Evolutionary conservation across 1,140 invertebrate genomes (phyloP).

Genomic region (Hypothenemus hampei): DNA sequence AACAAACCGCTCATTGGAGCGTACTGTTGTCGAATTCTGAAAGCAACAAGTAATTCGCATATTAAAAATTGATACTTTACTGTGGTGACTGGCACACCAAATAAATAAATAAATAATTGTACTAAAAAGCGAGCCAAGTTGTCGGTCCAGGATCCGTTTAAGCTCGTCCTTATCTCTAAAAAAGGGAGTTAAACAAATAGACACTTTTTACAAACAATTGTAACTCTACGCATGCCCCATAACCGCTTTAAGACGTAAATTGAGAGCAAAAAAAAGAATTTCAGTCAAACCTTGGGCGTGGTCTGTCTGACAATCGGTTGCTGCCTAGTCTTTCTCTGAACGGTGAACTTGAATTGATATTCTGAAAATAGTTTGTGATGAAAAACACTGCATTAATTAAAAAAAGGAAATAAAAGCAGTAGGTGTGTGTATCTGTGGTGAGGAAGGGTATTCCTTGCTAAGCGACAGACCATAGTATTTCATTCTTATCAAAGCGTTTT

Average conservation of each 20-base stretch:
- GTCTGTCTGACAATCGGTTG: constrained; percentile 75
- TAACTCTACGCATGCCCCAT: constrained; percentile 34
- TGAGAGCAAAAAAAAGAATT: constrained; percentile 42
- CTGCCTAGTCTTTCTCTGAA: constrained; percentile 83
- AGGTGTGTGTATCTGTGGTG: too few species aligned
- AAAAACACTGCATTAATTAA: not conserved
- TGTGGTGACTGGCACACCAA: too few species aligned
- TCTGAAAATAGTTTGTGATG: constrained; percentile 43
- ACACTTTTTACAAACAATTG: not conserved
- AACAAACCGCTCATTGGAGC: constrained; percentile 37
- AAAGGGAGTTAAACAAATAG: constrained; percentile 4
- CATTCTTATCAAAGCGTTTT: too few species aligned
- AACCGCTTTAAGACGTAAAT: constrained; percentile 31
- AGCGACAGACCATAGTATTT: too few species aligned
- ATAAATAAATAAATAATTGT: too few species aligned
- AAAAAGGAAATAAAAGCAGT: too few species aligned
- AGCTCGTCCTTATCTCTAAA: too few species aligned
- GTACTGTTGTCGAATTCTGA: constrained; percentile 36
- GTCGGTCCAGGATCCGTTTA: too few species aligned
- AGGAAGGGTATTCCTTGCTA: too few species aligned
- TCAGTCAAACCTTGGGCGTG: constrained; percentile 70
- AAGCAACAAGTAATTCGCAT: constrained; percentile 30
- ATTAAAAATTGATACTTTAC: too few species aligned
- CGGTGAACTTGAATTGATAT: constrained; percentile 66
- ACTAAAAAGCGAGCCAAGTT: too few species aligned